Evolutionary conservation across 1,140 invertebrate species (phyloP).

Genomic region (Drosophila novamexicana): DNA sequence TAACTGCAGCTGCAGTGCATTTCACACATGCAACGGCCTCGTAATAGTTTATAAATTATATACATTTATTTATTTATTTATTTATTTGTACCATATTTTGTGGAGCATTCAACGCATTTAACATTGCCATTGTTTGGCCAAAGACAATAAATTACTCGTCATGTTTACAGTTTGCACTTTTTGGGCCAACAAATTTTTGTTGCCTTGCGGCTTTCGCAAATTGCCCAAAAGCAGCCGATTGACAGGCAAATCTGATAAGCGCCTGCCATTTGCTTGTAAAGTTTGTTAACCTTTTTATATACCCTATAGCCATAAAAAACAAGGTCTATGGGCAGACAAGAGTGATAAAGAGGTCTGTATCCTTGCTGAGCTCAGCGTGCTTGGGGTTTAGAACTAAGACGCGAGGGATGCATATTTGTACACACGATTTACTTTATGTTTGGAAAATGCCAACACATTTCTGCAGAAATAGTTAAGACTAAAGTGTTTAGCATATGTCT

Average conservation of each 20-base stretch:
- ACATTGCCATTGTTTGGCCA: conserved; percentile 16
- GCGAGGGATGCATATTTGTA: no score
- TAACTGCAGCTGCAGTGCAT: conserved; percentile 18
- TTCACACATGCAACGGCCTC: conserved; percentile 18
- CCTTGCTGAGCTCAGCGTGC: background rate
- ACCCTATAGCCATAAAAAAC: background rate
- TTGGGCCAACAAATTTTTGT: conserved; percentile 22
- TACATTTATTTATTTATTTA: conserved; percentile 20
- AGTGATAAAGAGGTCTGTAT: background rate
- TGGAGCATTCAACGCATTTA: conserved; percentile 26
- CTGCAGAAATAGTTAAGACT: no score
- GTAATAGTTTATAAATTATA: conserved; percentile 31
- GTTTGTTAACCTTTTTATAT: conserved; percentile 10
- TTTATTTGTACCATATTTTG: conserved; percentile 22
- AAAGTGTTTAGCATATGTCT: no score
- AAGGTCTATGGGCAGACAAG: background rate
- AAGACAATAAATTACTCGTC: conserved; percentile 15
- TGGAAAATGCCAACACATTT: no score
- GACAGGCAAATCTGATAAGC: conserved; percentile 40
- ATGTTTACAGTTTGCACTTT: conserved; percentile 23
- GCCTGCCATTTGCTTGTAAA: background rate
- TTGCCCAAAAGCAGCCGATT: conserved; percentile 31
- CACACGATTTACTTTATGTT: no score
- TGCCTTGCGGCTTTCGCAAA: conserved; percentile 30
- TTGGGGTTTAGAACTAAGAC: no score